Conservation (phyloP, 2,113 vertebrate genomes). For the Bos taurus region ARS-UCD2.0 NC_037347.1:63575001-63575500, state of each 20-base stretch:
- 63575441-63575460: background rate
- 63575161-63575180: background rate
- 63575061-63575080: background rate
- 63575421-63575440: background rate
- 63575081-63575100: background rate
- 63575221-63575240: background rate
- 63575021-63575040: background rate
- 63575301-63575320: background rate
- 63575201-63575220: background rate
- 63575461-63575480: background rate
- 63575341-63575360: background rate
- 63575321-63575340: background rate
- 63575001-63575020: background rate
- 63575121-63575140: background rate
- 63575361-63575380: background rate
- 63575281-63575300: background rate
- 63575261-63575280: background rate
- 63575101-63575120: background rate
- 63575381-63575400: background rate
- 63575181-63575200: background rate
- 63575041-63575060: background rate
- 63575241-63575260: background rate
- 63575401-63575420: background rate
- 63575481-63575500: background rate
- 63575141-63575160: background rate